Evolutionary conservation across 2,113 vertebrate genomes (phyloP), one percentile per base, ranked within the genome.

Genomic region (Silurus asotus): DNA sequence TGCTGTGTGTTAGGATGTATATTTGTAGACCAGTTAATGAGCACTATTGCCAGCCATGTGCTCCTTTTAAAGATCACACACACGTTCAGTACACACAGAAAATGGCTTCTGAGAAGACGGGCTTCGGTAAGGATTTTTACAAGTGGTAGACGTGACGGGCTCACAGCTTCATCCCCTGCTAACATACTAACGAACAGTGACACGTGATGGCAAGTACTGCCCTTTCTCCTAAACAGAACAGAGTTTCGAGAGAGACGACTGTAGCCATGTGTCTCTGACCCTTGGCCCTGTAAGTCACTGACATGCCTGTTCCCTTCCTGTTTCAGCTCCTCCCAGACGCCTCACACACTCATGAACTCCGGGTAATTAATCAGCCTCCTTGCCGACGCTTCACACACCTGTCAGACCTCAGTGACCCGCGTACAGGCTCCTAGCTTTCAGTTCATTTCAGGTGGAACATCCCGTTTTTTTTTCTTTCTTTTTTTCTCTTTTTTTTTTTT

Each of bases 301-400:
- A 83, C 76, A 62, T 81, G 58, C 69, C 79, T 70, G 55, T 86
- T 70, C 65, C 72, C 75, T 85, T 90, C 86, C 89, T 86, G 65
- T 88, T 77, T 88, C 61, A 85, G 61, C 83, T 88, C 89, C 87
- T 83, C 56, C 76, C 58, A 80, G 82, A 81, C 17, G 11, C 45
- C 69, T 20, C 59, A 10, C 64, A 72, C 20, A 8, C 70, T 61
- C 70, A n/a, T 49, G 56, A 84, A 85, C 82, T 58, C 11, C 20
- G 23, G 76, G 48, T 89, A 82, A 86, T 86, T 83, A 86, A 62
- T 70, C 82, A 78, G 77, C 69, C 79, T 45, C 67, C 45, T 14
- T 51, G 65, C 67, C n/a, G 10, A 86, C 51, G 61, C 59, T 48
- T 15, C 45, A 61, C 80, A 80, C 86, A 61, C 37, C 80, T 58